phyloP scores from a whole-genome alignment of 2,113 vertebrate species.

The Holacanthus passer region DNA sequence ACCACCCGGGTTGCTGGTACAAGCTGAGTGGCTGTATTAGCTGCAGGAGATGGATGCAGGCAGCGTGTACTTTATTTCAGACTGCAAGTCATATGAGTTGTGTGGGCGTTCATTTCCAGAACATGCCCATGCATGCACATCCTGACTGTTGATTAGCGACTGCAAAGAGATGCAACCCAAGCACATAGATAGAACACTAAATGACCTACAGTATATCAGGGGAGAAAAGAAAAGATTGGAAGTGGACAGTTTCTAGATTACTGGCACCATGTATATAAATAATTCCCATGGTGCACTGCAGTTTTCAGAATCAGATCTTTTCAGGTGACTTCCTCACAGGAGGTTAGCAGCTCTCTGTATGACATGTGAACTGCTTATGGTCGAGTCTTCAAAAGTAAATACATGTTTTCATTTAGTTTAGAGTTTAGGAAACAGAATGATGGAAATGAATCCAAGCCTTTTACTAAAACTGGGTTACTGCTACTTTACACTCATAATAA shows the following conservation, averaged over 20 bases:
- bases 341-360: too few relatives aligned
- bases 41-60: not conserved
- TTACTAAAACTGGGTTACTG: not conserved
- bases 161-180: conserved; percentile 27
- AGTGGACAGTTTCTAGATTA: not conserved
- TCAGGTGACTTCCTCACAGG: not conserved
- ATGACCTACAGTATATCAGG: not conserved
- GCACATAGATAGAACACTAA: conserved; percentile 25
- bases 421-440: too few relatives aligned
- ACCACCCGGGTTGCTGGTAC: conserved; percentile 19
- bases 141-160: conserved; percentile 39
- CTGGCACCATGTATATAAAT: not conserved
- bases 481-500: not conserved
- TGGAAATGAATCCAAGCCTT: not conserved
- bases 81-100: not conserved
- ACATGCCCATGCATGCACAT: conserved; percentile 44
- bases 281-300: not conserved
- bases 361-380: not conserved
- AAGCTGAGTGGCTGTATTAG: conserved; percentile 16
- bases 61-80: not conserved
- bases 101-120: conserved; percentile 13
- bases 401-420: too few relatives aligned
- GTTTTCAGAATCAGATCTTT: not conserved
- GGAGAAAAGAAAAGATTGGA: not conserved
- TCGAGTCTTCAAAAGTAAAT: too few relatives aligned